Percentiles rank a stretch among this genome's conserved stretches.
These are phyloP conservation scores for Hydroisotoma schaefferi DNA, from an alignment of 2,888 invertebrate species.

Conservation along the genomic window DNA sequence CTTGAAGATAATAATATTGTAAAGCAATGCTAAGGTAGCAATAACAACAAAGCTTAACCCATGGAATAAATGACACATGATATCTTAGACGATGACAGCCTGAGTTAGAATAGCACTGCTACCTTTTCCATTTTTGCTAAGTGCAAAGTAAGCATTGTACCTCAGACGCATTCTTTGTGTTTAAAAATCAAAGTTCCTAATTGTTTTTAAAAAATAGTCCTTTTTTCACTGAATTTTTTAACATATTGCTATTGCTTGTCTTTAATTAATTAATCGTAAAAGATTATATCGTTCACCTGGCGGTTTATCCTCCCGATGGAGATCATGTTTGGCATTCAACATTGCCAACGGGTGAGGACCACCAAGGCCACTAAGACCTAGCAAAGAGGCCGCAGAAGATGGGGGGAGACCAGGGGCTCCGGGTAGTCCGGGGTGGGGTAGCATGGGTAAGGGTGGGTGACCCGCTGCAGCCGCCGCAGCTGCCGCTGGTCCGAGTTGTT, in stretches of 20 bases:
- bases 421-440: slow-evolving; percentile 64
- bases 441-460: slow-evolving; percentile 69
- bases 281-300: slow-evolving; percentile 38
- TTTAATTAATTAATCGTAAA: too few species aligned
- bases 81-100: not conserved
- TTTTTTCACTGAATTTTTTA: too few species aligned
- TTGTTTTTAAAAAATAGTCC: too few species aligned
- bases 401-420: slow-evolving; percentile 57
- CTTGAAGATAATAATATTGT: too few species aligned
- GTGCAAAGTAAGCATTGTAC: too few species aligned
- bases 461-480: slow-evolving; percentile 46
- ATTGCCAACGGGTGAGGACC: slow-evolving; percentile 67
- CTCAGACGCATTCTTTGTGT: too few species aligned
- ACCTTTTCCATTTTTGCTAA: too few species aligned
- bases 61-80: too few species aligned
- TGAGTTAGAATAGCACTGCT: not conserved
- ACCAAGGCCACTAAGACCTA: slow-evolving; percentile 59
- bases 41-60: too few species aligned
- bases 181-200: too few species aligned
- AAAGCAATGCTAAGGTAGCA: too few species aligned
- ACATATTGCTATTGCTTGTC: too few species aligned
- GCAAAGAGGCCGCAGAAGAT: slow-evolving; percentile 55
- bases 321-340: slow-evolving; percentile 71
- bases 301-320: slow-evolving; percentile 63
- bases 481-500: slow-evolving; percentile 70